Evolutionary conservation across 2,797 vertebrate genomes (phyloP), one percentile per base, ranked within the genome.

Genomic region (Hoplostethus mediterraneus): DNA sequence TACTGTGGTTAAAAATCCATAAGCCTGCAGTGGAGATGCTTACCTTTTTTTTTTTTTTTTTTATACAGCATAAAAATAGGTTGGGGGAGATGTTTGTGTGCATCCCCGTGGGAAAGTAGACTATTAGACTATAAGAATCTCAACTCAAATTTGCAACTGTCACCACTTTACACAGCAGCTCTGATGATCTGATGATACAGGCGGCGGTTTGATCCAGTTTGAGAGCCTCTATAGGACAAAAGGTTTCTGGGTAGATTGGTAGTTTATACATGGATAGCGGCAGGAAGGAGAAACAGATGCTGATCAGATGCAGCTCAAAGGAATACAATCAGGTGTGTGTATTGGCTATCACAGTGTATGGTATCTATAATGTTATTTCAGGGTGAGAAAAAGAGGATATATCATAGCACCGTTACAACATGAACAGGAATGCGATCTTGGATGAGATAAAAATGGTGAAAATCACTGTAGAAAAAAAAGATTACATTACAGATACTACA

Each of bases 231-330:
- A 45, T 4, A 25, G 48, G 63, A 73, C 55, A 54, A 75, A 73
- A 78, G 81, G n/a, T n/a, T n/a, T n/a, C n/a, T 82, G 71, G 73
- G 64, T 73, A 16, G 13, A 42, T 42, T 0, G 1, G 16, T 79
- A 79, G 85, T 83, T 53, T 73, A 81, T 88, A 63, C 67, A 73
- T 57, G 54, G 57, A n/a, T 21, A 60, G 5, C 62, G 75, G 71
- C 57, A 30, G 60, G 61, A 66, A 55, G 38, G 73, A 6, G 21
- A 54, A 16, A 73, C 28, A 63, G 57, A 25, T 13, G n/a, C 25
- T 1, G 31, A 53, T 77, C 36, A 68, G 68, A 30, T 71, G 68
- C 51, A 33, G 62, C 56, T 63, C 36, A 56, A 64, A 75, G 47
- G 4, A 52, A 82, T 68, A 70, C 7, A 3, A 1, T 55, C 48